Evolutionary conservation across 2,888 invertebrate genomes (phyloP).

Genomic region (Limnephilus auricula): DNA sequence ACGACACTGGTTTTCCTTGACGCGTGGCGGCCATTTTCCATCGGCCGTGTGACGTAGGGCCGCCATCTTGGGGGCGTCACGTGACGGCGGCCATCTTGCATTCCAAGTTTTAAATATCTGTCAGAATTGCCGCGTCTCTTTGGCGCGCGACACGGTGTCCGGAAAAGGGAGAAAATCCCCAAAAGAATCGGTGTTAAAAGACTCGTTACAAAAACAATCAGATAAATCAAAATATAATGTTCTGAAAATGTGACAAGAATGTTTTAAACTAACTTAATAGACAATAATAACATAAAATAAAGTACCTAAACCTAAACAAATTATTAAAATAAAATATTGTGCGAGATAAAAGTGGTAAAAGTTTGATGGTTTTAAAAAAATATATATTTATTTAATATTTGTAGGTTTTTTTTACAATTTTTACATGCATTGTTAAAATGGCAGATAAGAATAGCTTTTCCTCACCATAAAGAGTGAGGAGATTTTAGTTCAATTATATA

Average conservation of each 20-base stretch:
- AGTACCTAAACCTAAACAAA: neutral
- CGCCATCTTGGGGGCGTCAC: slow-evolving; percentile 41
- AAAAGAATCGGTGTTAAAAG: neutral
- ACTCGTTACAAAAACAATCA: neutral
- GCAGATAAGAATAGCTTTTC: too few species aligned
- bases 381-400: too few species aligned
- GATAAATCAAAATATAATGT: neutral
- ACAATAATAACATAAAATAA: neutral
- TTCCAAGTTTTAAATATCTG: slow-evolving; percentile 55
- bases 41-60: slow-evolving; percentile 11
- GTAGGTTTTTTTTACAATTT: neutral
- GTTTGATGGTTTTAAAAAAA: too few species aligned
- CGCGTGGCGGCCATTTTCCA: neutral
- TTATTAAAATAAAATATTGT: neutral
- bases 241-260: neutral
- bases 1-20: neutral
- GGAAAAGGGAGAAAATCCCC: neutral
- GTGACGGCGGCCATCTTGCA: slow-evolving; percentile 53
- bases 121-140: slow-evolving; percentile 48
- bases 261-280: neutral
- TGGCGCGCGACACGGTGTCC: neutral
- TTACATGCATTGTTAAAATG: too few species aligned
- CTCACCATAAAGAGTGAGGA: too few species aligned
- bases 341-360: neutral
- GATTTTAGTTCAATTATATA: too few species aligned